Conservation (phyloP, 2,797 vertebrate species). For the Crocidura indochinensis region DNA sequence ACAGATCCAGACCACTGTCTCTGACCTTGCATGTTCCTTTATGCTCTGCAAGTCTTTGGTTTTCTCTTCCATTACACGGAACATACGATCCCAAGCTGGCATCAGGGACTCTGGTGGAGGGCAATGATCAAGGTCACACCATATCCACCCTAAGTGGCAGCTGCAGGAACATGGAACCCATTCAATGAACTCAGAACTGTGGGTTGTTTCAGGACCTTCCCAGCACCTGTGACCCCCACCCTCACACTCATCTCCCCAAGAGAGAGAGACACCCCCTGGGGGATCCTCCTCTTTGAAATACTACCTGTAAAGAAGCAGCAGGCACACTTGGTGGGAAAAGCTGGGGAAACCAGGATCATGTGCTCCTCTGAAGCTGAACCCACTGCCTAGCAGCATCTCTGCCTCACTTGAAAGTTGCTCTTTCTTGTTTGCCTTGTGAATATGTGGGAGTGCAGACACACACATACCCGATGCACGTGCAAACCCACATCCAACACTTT, state of each 20-base stretch:
- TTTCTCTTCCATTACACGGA: constrained; percentile 60
- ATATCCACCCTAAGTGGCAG: too few species aligned
- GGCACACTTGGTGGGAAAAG: not conserved
- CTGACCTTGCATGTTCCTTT: not conserved
- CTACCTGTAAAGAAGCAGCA: not conserved
- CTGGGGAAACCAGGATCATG: not conserved
- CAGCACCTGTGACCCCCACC: not conserved
- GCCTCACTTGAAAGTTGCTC: not conserved
- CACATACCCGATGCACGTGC: not conserved
- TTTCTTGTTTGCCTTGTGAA: constrained; percentile 1
- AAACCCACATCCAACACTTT: not conserved
- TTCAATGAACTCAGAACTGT: not conserved
- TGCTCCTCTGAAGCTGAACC: too few species aligned
- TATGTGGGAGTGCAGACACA: not conserved
- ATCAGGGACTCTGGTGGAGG: not conserved
- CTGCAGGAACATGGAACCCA: too few species aligned
- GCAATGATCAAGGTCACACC: not conserved
- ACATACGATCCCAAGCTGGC: not conserved
- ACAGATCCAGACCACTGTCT: too few species aligned
- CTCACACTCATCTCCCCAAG: not conserved
- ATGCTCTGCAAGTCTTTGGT: not conserved
- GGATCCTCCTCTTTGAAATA: not conserved
- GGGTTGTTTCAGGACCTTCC: constrained; percentile 16
- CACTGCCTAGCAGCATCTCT: not conserved
- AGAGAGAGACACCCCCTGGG: not conserved